Evolutionary conservation across 2,797 vertebrate genomes (phyloP).

Genomic region (Ctenopoma multispine): DNA sequence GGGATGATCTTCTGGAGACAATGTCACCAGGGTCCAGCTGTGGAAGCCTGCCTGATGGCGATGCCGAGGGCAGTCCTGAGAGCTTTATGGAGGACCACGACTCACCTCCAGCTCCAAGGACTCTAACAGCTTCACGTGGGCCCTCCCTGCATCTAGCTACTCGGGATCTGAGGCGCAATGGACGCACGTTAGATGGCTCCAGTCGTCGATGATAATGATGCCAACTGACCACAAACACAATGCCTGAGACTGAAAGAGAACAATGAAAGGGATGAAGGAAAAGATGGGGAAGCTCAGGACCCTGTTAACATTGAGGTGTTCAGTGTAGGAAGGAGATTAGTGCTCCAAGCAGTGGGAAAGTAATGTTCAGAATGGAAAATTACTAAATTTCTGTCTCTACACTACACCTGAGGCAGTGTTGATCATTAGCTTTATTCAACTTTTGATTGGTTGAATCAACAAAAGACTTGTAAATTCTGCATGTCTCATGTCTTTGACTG

Average conservation of each 20-base stretch:
- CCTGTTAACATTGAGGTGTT: conserved; percentile 42
- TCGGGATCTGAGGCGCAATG: conserved; percentile 82
- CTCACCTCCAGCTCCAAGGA: conserved; percentile 82
- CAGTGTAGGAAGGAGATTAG: conserved; percentile 46
- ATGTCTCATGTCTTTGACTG: conserved; percentile 73
- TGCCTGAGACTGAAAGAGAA: conserved; percentile 44
- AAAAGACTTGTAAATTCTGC: conserved; percentile 82
- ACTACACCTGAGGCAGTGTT: conserved; percentile 39
- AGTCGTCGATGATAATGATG: conserved; percentile 75
- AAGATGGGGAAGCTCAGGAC: conserved; percentile 59
- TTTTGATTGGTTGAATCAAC: conserved; percentile 41
- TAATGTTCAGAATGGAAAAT: conserved; percentile 38
- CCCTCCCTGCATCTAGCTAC: conserved; percentile 84
- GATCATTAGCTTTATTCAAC: conserved; percentile 34
- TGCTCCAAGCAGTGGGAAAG: conserved; percentile 30
- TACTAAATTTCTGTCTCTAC: conserved; percentile 26
- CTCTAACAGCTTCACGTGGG: conserved; percentile 82
- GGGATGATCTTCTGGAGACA: conserved; percentile 92
- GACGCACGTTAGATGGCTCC: conserved; percentile 76
- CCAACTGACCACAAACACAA: conserved; percentile 30
- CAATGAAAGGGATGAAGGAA: conserved; percentile 34
- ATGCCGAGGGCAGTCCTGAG: conserved; percentile 91
- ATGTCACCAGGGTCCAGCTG: conserved; percentile 95
- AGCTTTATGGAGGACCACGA: conserved; percentile 94
- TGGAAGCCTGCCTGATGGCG: conserved; percentile 92